A percentile compares a stretch with the other conserved stretches of the same genome.
These are phyloP conservation scores for Otocyon megalotis DNA, from an alignment of 2,113 vertebrate species.

Conservation along the genomic window DNA sequence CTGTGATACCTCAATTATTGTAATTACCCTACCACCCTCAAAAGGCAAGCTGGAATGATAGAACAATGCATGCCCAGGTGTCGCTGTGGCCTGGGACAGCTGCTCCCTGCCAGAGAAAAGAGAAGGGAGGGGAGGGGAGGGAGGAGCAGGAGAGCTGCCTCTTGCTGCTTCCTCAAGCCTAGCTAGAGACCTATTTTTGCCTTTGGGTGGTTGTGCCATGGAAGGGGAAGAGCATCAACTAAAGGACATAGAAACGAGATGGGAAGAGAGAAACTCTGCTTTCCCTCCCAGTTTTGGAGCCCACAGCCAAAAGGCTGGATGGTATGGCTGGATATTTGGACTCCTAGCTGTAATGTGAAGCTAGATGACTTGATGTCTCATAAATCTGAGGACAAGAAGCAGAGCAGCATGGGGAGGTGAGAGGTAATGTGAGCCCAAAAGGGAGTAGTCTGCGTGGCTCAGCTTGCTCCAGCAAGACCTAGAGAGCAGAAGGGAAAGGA, in stretches of 20 bases:
- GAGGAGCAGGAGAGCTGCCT: neutral
- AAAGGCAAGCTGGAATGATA: constrained; percentile 6
- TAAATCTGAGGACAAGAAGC: neutral
- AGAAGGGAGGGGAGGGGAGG: neutral
- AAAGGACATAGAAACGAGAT: neutral
- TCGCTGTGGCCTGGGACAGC: constrained; percentile 66
- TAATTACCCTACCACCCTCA: constrained; percentile 53
- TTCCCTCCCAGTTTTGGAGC: neutral
- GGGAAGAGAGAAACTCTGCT: constrained; percentile 9
- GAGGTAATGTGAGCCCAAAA: neutral
- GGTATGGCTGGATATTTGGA: neutral
- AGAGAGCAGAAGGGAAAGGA: neutral
- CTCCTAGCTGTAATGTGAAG: neutral
- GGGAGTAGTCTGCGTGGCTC: neutral
- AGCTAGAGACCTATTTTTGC: neutral
- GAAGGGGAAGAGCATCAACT: neutral
- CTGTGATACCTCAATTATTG: constrained; percentile 63
- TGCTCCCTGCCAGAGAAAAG: constrained; percentile 52
- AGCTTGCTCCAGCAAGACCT: neutral
- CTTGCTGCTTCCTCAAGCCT: neutral
- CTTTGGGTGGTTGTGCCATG: neutral
- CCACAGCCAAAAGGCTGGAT: neutral
- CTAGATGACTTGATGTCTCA: neutral
- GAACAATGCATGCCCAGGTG: constrained; percentile 74
- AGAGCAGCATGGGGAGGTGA: neutral